Conservation (phyloP, 30 jellyfish, hydroid and myxozoan species). For the Haliclystus octoradiatus region DNA sequence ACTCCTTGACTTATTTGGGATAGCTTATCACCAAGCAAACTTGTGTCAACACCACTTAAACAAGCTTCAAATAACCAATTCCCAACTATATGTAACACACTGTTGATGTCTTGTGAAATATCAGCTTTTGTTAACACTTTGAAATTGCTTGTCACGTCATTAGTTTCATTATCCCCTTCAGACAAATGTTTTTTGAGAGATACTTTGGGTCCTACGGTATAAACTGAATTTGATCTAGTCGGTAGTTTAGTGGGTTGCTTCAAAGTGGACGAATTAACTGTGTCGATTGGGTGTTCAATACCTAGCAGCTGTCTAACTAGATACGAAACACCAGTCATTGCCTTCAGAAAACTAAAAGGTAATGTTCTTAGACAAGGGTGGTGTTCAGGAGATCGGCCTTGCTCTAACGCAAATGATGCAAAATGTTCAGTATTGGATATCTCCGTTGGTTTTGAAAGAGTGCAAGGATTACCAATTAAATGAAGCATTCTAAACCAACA, state of each 20-base stretch:
- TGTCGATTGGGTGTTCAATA: background rate
- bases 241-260: background rate
- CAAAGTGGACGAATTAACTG: background rate
- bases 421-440: conserved; percentile 49
- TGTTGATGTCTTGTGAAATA: conserved; percentile 29
- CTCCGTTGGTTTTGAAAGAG: conserved; percentile 38
- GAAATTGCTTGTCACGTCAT: background rate
- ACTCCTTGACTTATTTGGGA: background rate
- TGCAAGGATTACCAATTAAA: conserved; percentile 79
- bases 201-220: background rate
- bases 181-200: background rate
- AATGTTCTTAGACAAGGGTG: conserved; percentile 66
- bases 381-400: conserved; percentile 38
- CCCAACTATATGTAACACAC: conserved; percentile 79
- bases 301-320: conserved; percentile 76
- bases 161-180: background rate
- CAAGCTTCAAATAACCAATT: conserved; percentile 88
- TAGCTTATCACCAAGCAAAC: background rate
- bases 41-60: background rate
- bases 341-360: conserved; percentile 73
- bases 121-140: background rate
- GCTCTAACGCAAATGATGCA: conserved; percentile 49
- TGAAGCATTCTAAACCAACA: conserved; percentile 94
- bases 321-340: conserved; percentile 89
- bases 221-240: background rate